Conservation (phyloP, 2,113 vertebrate genomes). For the Cyphomyrus plagiostoma region DNA sequence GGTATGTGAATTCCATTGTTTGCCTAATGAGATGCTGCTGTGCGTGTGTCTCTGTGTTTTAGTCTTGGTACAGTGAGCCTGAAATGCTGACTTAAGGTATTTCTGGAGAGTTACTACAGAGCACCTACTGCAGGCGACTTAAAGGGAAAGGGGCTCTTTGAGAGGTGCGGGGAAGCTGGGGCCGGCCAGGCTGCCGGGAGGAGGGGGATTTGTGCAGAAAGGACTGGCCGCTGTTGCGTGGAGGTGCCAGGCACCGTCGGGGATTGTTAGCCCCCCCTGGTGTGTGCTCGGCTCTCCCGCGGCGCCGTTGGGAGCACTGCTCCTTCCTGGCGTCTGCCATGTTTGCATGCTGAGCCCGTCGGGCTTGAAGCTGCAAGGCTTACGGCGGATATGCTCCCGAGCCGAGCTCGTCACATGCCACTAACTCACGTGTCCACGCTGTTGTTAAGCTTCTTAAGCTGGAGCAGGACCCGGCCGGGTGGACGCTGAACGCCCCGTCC, state of each 20-base stretch:
- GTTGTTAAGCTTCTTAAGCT: background rate
- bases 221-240: background rate
- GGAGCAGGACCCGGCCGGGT: background rate
- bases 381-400: background rate
- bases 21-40: slow-evolving; percentile 8
- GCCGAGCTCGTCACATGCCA: background rate
- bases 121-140: slow-evolving; percentile 22
- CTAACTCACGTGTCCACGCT: background rate
- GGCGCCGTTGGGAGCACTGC: background rate
- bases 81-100: slow-evolving; percentile 28
- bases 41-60: slow-evolving; percentile 16
- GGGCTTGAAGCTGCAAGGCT: background rate
- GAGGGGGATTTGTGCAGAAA: background rate
- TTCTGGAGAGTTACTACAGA: slow-evolving; percentile 21
- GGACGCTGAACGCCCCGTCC: background rate
- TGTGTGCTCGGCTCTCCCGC: background rate
- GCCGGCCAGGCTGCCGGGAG: background rate
- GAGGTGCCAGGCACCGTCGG: background rate
- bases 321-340: background rate
- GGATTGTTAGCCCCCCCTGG: background rate
- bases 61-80: slow-evolving; percentile 11
- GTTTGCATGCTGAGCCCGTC: background rate
- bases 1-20: slow-evolving; percentile 34
- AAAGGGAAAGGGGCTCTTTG: slow-evolving; percentile 26
- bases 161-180: background rate